phyloP scores from a whole-genome alignment of 2,797 vertebrate species.

The Furcifer pardalis region DNA sequence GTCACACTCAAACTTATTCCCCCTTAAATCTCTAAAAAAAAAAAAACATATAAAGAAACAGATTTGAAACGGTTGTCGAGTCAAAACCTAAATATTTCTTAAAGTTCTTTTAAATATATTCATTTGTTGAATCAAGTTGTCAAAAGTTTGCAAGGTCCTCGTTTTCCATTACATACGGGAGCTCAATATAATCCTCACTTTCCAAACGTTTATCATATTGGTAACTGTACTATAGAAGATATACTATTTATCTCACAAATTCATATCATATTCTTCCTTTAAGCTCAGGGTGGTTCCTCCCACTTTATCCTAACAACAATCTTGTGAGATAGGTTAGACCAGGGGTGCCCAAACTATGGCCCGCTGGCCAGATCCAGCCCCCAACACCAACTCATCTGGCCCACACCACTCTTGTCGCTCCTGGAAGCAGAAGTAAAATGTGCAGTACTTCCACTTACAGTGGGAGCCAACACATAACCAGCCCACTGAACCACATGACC shows the following conservation, averaged over 20 bases:
- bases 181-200: constrained; percentile 1
- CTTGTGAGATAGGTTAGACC: neutral
- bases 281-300: neutral
- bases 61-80: constrained; percentile 51
- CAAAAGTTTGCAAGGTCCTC: neutral
- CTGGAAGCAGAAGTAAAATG: no score
- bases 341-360: no score
- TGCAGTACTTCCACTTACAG: no score
- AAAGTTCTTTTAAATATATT: constrained; percentile 34
- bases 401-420: no score
- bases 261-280: neutral
- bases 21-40: constrained; percentile 91
- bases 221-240: neutral
- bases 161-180: neutral
- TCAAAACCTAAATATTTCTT: constrained; percentile 49
- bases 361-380: no score
- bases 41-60: constrained; percentile 63
- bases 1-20: constrained; percentile 96
- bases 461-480: no score
- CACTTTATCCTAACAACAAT: neutral
- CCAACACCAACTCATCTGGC: no score
- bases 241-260: no score
- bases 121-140: neutral
- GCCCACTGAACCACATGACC: no score
- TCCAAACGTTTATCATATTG: neutral